A percentile compares a stretch with the other conserved stretches of the same genome.
Evolutionary conservation across 2,888 invertebrate species (phyloP).

Genomic region (Cynaeus angustus): DNA sequence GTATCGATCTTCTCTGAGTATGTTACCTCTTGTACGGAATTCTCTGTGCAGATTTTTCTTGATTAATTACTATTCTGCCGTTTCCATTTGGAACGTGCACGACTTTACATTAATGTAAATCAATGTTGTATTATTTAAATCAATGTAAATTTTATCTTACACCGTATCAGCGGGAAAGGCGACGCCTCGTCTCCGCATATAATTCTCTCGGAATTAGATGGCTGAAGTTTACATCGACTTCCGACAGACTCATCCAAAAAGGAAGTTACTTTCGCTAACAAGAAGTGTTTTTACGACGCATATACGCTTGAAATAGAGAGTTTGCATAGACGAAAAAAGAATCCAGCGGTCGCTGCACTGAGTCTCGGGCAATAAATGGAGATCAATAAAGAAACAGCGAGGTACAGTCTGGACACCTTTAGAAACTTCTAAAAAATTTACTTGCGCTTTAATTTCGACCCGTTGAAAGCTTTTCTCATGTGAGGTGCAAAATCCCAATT

Average conservation of each 20-base stretch:
- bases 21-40: conserved; percentile 4
- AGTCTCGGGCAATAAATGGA: not conserved
- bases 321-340: not conserved
- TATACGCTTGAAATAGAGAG: conserved; percentile 3
- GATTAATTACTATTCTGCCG: conserved; percentile 19
- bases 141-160: conserved; percentile 48
- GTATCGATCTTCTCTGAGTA: conserved; percentile 11
- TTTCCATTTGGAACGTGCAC: conserved; percentile 27
- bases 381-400: not conserved
- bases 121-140: conserved; percentile 41
- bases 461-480: too few species aligned
- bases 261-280: conserved; percentile 49
- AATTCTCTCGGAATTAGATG: conserved; percentile 55
- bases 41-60: conserved; percentile 2
- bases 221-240: conserved; percentile 55
- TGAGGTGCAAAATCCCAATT: not conserved
- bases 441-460: too few species aligned
- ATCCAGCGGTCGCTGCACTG: not conserved
- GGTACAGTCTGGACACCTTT: too few species aligned
- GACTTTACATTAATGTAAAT: conserved; percentile 48
- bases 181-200: conserved; percentile 21
- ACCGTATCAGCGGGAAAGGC: conserved; percentile 25
- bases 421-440: too few species aligned
- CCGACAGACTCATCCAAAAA: conserved; percentile 53
- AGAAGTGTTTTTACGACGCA: conserved; percentile 39